phyloP scores from a whole-genome alignment of 2,888 invertebrate genomes.

The Microchrysa polita region DNA sequence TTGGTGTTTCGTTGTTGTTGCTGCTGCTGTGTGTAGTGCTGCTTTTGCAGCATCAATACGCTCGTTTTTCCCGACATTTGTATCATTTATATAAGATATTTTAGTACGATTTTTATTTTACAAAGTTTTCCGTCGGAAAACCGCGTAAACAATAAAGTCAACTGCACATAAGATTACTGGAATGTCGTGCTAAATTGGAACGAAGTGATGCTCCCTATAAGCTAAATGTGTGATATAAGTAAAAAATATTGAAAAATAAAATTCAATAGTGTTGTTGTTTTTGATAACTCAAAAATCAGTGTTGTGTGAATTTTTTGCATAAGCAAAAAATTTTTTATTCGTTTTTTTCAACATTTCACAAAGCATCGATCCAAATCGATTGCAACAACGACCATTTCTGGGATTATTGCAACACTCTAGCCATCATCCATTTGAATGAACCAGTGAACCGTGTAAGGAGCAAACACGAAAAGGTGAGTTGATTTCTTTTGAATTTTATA shows the following conservation, averaged over 20 bases:
- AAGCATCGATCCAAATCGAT: slow-evolving; percentile 12
- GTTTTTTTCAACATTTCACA: neutral
- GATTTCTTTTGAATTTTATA: slow-evolving; percentile 21
- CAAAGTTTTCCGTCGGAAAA: neutral
- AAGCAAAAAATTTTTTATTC: slow-evolving; percentile 18
- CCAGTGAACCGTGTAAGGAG: slow-evolving; percentile 18
- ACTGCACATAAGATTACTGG: neutral
- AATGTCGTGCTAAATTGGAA: neutral
- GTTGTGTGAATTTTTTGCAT: slow-evolving; percentile 7
- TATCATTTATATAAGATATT: neutral
- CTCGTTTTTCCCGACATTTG: neutral
- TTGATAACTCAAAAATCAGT: neutral
- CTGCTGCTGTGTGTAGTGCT: too few relatives aligned
- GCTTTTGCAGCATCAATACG: too few relatives aligned
- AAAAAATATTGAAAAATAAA: neutral
- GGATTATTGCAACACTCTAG: slow-evolving; percentile 32
- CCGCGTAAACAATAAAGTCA: neutral
- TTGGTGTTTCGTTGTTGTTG: neutral
- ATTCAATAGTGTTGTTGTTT: neutral
- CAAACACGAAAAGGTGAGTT: slow-evolving; percentile 29
- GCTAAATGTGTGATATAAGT: neutral
- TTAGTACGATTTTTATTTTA: neutral
- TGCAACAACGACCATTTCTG: slow-evolving; percentile 20
- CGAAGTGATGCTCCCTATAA: neutral
- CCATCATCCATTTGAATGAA: slow-evolving; percentile 31